Evolutionary conservation across 2,797 vertebrate species (phyloP).

Genomic region (Dermochelys coriacea): DNA sequence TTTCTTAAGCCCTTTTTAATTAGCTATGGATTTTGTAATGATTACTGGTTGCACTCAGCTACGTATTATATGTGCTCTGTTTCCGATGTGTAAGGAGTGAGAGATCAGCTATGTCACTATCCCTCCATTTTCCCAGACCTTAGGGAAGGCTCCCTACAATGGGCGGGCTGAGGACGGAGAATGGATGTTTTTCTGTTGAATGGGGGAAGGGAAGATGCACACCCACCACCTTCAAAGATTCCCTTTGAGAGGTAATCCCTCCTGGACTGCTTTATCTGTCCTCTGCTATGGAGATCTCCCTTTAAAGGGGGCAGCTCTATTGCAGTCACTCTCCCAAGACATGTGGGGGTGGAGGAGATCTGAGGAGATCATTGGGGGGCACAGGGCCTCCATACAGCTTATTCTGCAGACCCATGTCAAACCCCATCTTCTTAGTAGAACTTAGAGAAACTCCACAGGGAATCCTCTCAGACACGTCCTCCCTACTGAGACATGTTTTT

Average conservation of each 20-base stretch:
- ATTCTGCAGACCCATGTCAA: not conserved
- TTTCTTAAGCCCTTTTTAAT: not conserved
- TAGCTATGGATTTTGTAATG: not conserved
- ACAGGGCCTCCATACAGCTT: not conserved
- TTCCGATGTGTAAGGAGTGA: not conserved
- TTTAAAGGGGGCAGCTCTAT: not conserved
- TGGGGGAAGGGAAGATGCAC: conserved; percentile 51
- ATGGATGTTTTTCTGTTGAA: not conserved
- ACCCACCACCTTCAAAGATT: conserved; percentile 23
- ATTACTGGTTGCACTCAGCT: not conserved
- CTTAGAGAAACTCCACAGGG: not conserved
- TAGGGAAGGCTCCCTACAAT: not conserved
- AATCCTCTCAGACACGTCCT: not conserved
- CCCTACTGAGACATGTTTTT: not conserved
- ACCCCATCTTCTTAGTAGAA: accelerated
- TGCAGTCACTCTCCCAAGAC: not conserved
- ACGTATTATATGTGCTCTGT: not conserved
- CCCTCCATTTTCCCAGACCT: not conserved
- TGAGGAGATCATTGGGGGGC: not conserved
- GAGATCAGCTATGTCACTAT: not conserved
- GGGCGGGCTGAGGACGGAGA: not conserved
- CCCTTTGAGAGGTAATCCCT: conserved; percentile 15
- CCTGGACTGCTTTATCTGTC: not conserved
- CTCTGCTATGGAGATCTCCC: conserved; percentile 3
- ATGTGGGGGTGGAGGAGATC: not conserved